A percentile compares a stretch with the other conserved stretches of the same genome.
These are phyloP conservation scores for Pterobdella sp. DNA, from an alignment of 2,888 invertebrate species.

Conservation along the genomic window DNA sequence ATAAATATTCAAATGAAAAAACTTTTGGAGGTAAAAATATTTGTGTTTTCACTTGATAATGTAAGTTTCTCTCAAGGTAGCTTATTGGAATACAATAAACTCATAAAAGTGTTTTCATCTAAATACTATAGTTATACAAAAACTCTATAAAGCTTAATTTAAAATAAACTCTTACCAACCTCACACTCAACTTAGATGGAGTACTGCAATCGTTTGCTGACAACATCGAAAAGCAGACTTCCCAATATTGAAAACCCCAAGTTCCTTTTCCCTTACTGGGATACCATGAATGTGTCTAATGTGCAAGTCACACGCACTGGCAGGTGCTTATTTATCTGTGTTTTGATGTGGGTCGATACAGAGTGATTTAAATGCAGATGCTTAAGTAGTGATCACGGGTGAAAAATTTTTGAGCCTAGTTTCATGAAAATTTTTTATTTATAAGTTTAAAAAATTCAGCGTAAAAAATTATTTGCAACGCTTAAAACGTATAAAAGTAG, in stretches of 20 bases:
- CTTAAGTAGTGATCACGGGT: neutral
- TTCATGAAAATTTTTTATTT: neutral
- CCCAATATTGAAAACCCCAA: neutral
- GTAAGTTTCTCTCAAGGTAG: no score
- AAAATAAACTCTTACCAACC: no score
- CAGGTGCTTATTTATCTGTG: neutral
- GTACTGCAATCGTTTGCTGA: neutral
- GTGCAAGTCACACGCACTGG: constrained; percentile 4
- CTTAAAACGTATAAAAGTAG: no score
- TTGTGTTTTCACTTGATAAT: no score
- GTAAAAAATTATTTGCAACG: no score
- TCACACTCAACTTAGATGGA: no score
- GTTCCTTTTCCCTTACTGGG: neutral
- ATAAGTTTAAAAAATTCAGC: neutral
- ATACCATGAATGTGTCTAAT: constrained; percentile 24
- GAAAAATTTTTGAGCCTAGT: neutral
- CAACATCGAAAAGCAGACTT: neutral
- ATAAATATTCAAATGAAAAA: no score
- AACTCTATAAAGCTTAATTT: no score
- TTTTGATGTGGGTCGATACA: neutral
- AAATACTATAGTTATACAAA: no score
- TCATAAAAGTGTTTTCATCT: no score
- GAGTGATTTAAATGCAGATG: neutral
- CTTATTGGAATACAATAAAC: no score
- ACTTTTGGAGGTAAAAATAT: no score